Evolutionary conservation across 2,797 vertebrate species (phyloP).

Genomic region (Dallia pectoralis): DNA sequence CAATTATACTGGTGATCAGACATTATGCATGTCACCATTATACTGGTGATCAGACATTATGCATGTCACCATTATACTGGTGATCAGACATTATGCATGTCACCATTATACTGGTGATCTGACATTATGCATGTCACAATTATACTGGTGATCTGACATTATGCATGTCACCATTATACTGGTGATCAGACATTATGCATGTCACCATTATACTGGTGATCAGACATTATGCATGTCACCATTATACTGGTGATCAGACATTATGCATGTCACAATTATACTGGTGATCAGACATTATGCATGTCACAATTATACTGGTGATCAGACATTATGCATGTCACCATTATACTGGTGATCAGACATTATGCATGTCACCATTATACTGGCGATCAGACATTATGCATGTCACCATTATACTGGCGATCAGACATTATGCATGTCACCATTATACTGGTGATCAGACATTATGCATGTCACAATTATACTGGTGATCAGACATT

Average conservation of each 20-base stretch:
- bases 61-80: too few species aligned
- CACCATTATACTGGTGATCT: not conserved
- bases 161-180: constrained; percentile 17
- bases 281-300: constrained; percentile 24
- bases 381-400: not conserved
- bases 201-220: too few species aligned
- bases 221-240: constrained; percentile 21
- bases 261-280: too few species aligned
- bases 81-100: constrained; percentile 24
- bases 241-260: not conserved
- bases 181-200: not conserved
- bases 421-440: constrained; percentile 24
- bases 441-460: not conserved
- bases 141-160: too few species aligned
- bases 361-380: constrained; percentile 17
- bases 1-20: too few species aligned
- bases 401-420: too few species aligned
- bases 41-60: not conserved
- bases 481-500: too few species aligned
- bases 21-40: constrained; percentile 17
- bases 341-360: too few species aligned
- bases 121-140: too few species aligned
- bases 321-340: not conserved
- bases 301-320: constrained; percentile 9
- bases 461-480: too few species aligned